Base-by-base conservation (phyloP, 2,797 vertebrate species). In the Clarias laeviceps region DNA sequence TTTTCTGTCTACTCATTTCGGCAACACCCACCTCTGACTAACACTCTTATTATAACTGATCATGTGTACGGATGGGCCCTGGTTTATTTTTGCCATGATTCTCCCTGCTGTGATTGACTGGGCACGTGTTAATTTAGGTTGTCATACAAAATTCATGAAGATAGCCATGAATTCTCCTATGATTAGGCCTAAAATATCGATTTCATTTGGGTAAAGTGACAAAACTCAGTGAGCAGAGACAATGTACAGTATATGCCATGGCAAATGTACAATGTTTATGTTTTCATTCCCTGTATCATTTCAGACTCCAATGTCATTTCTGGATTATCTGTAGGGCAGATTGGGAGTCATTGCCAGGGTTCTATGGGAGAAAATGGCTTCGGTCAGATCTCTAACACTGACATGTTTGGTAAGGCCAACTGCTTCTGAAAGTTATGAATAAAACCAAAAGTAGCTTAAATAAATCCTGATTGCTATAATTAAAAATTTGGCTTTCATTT, bases 341-440 rank as follows among this genome's bases (percentile, higher is more conserved):
- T 72, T 78, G 84, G 69, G 56, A 89, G 80, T 57, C 86, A 83
- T 37, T 85, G 69, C 68, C 90, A 82, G 54, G 89, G 85, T 27
- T 84, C 85, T 90, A 93, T 76, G 88, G 93, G 61, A 90, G 92
- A 90, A 45, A 88, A 86, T n/a, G 92, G 91, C 24, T 92, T 94
- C 72, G 91, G 94, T 80, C 89, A 92, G 4, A 84, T 90, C 74
- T 93, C 93, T 83, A 88, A 91, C 87, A 89, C 94, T 22, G 94
- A 94, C 92, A 93, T 92, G 89, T 93, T 94, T 88, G 95, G 95
- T 96, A 91, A 93, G 93, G 77, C 29, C 45, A 73, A 64, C 40
- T 45, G 18, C n/a, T 64, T 65, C 15, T 22, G 15, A 77, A 68
- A 68, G 20, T 22, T 22, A 57, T 79, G 2, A 62, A 62, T 15